Conservation (phyloP, 1,140 invertebrate species). For the Drosophila insularis region DNA sequence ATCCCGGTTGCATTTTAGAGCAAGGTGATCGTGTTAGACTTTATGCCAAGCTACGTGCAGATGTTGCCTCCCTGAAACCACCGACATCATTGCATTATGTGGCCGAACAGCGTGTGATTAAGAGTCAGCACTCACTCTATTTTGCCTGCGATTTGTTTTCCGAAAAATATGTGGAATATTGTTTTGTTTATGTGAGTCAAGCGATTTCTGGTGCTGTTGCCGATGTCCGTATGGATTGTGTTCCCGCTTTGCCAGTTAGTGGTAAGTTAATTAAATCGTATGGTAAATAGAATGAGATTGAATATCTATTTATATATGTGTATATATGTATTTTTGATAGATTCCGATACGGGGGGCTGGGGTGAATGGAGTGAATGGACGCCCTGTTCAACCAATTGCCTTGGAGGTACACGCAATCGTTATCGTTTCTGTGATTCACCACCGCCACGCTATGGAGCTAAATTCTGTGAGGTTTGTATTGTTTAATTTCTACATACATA, state of each 20-base stretch:
- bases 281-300: constrained; percentile 15
- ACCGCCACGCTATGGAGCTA: constrained; percentile 90
- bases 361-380: constrained; percentile 92
- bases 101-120: constrained; percentile 84
- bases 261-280: constrained; percentile 83
- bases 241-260: constrained; percentile 89
- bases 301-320: background rate
- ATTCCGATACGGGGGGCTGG: constrained; percentile 90
- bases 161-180: constrained; percentile 91
- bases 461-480: constrained; percentile 90
- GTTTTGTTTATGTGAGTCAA: constrained; percentile 92
- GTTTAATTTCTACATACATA: background rate
- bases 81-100: constrained; percentile 86
- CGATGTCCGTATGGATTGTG: constrained; percentile 90
- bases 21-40: constrained; percentile 89
- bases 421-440: constrained; percentile 93
- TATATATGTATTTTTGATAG: constrained; percentile 79
- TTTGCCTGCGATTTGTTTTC: constrained; percentile 92
- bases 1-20: constrained; percentile 90
- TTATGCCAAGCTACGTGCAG: constrained; percentile 87
- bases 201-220: constrained; percentile 91
- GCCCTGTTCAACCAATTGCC: constrained; percentile 90
- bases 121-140: constrained; percentile 88
- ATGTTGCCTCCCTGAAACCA: constrained; percentile 86
- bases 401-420: constrained; percentile 89